These are phyloP conservation scores for Sylvia borin DNA, from an alignment of 2,797 vertebrate genomes.

Conservation along the genomic window DNA sequence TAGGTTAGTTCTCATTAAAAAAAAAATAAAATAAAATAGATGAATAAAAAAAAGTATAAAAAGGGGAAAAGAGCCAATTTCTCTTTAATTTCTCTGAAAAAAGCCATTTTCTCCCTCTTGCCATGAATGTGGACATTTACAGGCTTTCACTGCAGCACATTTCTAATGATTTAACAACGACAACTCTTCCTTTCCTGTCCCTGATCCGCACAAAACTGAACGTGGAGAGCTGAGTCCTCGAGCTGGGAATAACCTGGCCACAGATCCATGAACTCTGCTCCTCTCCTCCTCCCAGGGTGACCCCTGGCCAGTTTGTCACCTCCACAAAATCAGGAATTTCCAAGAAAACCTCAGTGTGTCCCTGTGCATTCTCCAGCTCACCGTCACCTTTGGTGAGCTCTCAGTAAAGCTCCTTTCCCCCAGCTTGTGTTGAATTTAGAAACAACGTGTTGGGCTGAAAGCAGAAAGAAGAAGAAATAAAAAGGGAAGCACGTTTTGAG, in stretches of 20 bases:
- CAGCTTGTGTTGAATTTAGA: constrained; percentile 8
- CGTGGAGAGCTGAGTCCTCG: background rate
- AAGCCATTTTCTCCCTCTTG: background rate
- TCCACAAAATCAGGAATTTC: background rate
- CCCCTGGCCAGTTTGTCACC: background rate
- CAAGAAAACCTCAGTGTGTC: background rate
- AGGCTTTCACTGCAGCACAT: background rate
- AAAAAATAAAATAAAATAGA: too few species aligned
- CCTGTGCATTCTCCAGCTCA: background rate
- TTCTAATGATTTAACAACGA: background rate
- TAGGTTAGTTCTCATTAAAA: background rate
- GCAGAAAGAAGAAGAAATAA: background rate
- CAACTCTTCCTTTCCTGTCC: background rate
- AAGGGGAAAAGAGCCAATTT: rapidly evolving
- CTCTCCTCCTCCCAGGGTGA: background rate
- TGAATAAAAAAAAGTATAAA: rapidly evolving
- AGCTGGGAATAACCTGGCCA: background rate
- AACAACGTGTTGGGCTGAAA: background rate
- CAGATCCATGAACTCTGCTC: background rate
- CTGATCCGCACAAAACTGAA: rapidly evolving
- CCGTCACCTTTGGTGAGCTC: background rate
- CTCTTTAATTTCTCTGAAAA: too few species aligned
- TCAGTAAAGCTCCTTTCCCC: background rate
- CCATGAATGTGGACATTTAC: rapidly evolving
- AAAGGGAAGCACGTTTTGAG: background rate